Evolutionary conservation across 2,113 vertebrate genomes (phyloP), one percentile per base, ranked within the genome.

Genomic region (Miniopterus natalensis): DNA sequence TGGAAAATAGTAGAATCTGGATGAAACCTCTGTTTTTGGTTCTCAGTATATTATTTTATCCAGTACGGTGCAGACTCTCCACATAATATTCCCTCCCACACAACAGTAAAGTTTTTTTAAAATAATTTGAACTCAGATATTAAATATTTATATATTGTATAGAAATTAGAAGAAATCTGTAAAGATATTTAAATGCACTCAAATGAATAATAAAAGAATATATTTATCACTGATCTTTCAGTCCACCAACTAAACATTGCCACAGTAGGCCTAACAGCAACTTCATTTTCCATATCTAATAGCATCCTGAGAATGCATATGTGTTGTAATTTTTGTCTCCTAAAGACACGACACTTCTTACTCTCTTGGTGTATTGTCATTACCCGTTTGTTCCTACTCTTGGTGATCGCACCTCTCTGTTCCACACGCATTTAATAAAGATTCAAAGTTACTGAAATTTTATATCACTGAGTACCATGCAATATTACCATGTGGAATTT

Each of bases 401-500:
- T 68, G 21, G 20, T 65, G 47, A 47, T 42, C 7, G n/a, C 15
- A 42, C 40, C 61, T 57, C 13, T 92, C 23, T n/a, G 71, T 73
- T 89, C 9, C 45, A 91, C 49, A 68, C 1, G 55, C 25, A 53
- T 75, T 63, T 90, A 63, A 65, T 27, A 68, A n/a, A 65, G 25
- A 93, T 83, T 78, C 36, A 40, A 40, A 65, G 11, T 65, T 93
- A 88, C 5, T 59, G 12, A 91, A 80, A 95, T 81, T 77, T 71
- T 81, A 40, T 15, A 66, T 84, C 45, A 92, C 2, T 79, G 29
- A 15, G 31, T 68, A 55, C 63, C 57, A 75, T 51, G 8, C 18
- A 85, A 55, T 88, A 45, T 84, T 79, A 90, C 36, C 11, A 40
- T 70, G 40, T 63, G 29, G n/a, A 84, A 90, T 75, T 80, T 95